Evolutionary conservation across 2,113 vertebrate species (phyloP).

Genomic region (Galbula dea): DNA sequence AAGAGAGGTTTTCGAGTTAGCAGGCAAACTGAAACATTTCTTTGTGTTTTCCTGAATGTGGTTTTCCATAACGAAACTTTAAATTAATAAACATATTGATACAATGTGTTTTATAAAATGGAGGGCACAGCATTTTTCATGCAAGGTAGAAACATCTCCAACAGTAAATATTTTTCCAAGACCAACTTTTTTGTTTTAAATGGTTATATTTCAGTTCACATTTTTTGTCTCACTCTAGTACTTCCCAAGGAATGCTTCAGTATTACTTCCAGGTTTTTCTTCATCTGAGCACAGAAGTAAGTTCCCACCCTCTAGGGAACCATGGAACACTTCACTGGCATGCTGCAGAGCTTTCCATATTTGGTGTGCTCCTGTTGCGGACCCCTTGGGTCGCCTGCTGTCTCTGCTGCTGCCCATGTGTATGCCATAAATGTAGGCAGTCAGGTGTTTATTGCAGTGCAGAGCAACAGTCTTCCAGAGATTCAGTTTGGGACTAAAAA

Average conservation of each 20-base stretch:
- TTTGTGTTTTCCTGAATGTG: not conserved
- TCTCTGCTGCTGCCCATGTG: not conserved
- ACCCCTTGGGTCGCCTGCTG: rapidly evolving
- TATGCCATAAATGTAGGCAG: rapidly evolving
- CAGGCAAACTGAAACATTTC: not conserved
- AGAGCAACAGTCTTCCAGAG: not conserved
- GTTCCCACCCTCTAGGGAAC: not conserved
- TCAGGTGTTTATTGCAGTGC: not conserved
- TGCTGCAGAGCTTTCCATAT: rapidly evolving
- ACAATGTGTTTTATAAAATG: not conserved
- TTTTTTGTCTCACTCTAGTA: not conserved
- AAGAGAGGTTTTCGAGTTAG: not conserved
- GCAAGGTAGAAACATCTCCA: not conserved
- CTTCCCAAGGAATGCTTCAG: not conserved
- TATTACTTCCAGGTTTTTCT: not conserved
- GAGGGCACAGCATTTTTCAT: not conserved
- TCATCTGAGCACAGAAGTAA: not conserved
- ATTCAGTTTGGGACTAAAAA: not conserved
- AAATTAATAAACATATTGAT: not conserved
- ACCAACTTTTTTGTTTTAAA: not conserved
- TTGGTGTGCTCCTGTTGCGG: not conserved
- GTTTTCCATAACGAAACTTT: not conserved
- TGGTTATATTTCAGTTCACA: not conserved
- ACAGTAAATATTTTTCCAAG: not conserved
- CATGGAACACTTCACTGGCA: too few relatives aligned